A percentile compares a stretch with the other conserved stretches of the same genome.
Conservation (phyloP, 2,113 vertebrate genomes). For the Syngnathus scovelli region DNA sequence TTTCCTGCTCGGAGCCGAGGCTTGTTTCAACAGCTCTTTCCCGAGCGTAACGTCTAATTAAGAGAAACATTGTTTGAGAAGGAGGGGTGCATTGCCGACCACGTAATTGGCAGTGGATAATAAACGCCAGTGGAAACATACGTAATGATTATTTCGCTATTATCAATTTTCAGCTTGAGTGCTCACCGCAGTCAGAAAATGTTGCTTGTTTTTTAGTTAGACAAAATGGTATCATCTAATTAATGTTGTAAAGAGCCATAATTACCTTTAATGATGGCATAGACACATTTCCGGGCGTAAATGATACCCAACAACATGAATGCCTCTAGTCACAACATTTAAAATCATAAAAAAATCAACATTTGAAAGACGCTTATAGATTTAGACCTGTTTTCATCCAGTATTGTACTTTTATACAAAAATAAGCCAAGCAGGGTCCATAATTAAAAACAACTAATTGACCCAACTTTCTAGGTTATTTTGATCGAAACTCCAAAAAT, state of each 20-base stretch:
- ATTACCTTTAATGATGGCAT: neutral
- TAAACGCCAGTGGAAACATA: neutral
- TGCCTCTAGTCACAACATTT: neutral
- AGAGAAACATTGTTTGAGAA: constrained; percentile 16
- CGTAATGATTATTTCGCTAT: neutral
- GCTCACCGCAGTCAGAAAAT: neutral
- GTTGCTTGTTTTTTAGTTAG: neutral
- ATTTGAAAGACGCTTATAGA: neutral
- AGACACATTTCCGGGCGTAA: neutral
- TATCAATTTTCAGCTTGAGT: neutral
- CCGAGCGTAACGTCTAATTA: constrained; percentile 19
- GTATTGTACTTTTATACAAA: neutral
- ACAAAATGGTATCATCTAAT: neutral
- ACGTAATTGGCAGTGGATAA: neutral
- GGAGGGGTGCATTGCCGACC: neutral
- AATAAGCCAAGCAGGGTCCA: too few species aligned
- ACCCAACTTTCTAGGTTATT: too few species aligned
- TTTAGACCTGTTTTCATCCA: neutral
- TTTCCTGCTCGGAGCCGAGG: constrained; percentile 24
- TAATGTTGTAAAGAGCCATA: neutral
- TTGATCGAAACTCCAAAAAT: too few species aligned
- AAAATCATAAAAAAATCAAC: neutral
- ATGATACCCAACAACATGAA: neutral
- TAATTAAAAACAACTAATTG: too few species aligned
- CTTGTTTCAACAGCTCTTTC: constrained; percentile 32